Evolutionary conservation across 2,797 vertebrate genomes (phyloP).

Genomic region (Cirrhinus molitorella): DNA sequence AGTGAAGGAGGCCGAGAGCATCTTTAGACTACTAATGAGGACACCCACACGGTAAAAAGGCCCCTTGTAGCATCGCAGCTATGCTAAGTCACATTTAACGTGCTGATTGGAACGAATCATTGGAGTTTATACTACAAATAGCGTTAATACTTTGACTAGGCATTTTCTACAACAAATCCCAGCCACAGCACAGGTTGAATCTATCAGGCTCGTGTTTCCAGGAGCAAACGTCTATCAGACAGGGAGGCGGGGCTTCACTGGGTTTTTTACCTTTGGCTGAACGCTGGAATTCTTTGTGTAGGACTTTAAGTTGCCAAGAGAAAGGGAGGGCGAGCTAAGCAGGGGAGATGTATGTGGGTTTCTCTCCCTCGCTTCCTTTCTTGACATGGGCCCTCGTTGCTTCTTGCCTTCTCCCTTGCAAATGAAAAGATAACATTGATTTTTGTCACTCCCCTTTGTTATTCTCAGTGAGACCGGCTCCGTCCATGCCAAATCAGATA

Average conservation of each 20-base stretch:
- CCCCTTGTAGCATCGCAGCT: slow-evolving; percentile 39
- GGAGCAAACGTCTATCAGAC: slow-evolving; percentile 71
- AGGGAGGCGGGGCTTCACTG: slow-evolving; percentile 68
- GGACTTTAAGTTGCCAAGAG: slow-evolving; percentile 83
- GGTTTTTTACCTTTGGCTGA: slow-evolving; percentile 81
- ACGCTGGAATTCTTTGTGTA: slow-evolving; percentile 83
- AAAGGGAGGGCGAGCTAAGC: slow-evolving; percentile 76
- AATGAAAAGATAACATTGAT: slow-evolving; percentile 83
- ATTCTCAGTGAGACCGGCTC: slow-evolving; percentile 66
- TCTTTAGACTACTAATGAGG: slow-evolving; percentile 64
- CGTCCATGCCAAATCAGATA: slow-evolving; percentile 75
- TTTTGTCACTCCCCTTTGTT: slow-evolving; percentile 75
- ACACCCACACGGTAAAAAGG: slow-evolving; percentile 48
- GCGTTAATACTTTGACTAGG: neutral
- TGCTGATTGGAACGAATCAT: neutral
- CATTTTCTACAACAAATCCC: slow-evolving; percentile 18
- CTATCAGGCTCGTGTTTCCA: slow-evolving; percentile 71
- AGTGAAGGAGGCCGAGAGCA: slow-evolving; percentile 51
- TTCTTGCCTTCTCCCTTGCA: slow-evolving; percentile 67
- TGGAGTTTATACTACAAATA: slow-evolving; percentile 12
- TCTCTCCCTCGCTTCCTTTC: slow-evolving; percentile 70
- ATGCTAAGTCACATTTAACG: slow-evolving; percentile 34
- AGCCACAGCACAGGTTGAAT: slow-evolving; percentile 66
- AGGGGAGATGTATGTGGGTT: slow-evolving; percentile 79
- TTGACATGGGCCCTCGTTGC: slow-evolving; percentile 70